Evolutionary conservation across 2,888 invertebrate genomes (phyloP).

Genomic region (Rhaphigaster nebulosa): DNA sequence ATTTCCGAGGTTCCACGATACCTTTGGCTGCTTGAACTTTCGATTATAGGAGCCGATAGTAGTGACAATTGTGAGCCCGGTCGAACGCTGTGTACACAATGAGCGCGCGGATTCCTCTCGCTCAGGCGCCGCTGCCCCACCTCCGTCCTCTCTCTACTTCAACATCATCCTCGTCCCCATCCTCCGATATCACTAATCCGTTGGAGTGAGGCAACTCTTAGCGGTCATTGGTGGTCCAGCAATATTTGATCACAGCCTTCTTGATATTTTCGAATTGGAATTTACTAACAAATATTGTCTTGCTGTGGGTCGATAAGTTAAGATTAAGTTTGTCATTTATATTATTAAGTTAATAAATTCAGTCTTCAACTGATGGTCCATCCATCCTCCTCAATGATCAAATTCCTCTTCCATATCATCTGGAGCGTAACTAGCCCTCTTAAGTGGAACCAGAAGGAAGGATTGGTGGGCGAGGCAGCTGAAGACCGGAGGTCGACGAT

Average conservation of each 20-base stretch:
- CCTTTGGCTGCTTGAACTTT: not conserved
- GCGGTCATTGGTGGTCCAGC: not conserved
- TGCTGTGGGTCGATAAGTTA: not conserved
- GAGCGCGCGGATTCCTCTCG: conserved; percentile 47
- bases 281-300: too few species aligned
- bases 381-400: not conserved
- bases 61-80: not conserved
- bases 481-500: conserved; percentile 56
- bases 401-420: not conserved
- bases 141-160: not conserved
- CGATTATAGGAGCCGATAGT: not conserved
- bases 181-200: not conserved
- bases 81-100: conserved; percentile 54
- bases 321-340: not conserved
- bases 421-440: not conserved
- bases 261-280: not conserved
- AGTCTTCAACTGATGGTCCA: too few species aligned
- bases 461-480: conserved; percentile 17
- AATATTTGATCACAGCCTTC: not conserved
- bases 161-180: not conserved
- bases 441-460: not conserved
- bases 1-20: too few species aligned
- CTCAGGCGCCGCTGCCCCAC: conserved; percentile 40
- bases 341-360: not conserved
- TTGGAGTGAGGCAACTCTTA: not conserved